Percentiles rank a stretch among this genome's conserved stretches.
Conservation (phyloP, 2,797 vertebrate species). For the Falco columbarius region DNA sequence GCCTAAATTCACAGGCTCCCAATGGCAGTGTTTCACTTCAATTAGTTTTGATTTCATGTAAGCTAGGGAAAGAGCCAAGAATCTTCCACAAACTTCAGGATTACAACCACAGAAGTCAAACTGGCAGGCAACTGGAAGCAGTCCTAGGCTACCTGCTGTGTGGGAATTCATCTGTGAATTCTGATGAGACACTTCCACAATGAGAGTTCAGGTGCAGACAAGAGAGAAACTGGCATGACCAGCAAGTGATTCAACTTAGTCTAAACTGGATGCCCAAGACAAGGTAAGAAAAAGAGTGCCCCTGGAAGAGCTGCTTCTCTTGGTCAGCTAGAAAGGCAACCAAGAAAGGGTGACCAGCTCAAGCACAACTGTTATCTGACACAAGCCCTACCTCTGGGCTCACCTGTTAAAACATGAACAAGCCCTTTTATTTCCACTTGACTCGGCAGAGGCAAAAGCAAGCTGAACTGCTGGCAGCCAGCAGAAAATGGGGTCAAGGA, state of each 20-base stretch:
- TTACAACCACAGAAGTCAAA: neutral
- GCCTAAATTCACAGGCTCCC: neutral
- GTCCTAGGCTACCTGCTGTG: rapidly evolving
- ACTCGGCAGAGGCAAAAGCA: neutral
- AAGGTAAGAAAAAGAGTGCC: neutral
- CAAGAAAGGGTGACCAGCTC: neutral
- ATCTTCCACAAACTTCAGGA: neutral
- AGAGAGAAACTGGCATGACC: neutral
- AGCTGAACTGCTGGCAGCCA: neutral
- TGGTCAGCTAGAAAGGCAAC: neutral
- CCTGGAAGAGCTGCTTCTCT: neutral
- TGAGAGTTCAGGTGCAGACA: neutral
- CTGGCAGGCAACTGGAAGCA: neutral
- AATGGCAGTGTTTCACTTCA: rapidly evolving
- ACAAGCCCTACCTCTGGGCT: neutral
- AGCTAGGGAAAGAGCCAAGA: neutral
- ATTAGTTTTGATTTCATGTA: neutral
- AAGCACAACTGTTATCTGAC: neutral
- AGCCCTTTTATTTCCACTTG: neutral
- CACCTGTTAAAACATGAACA: neutral
- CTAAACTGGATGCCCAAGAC: neutral
- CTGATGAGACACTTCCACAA: neutral
- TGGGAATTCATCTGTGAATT: neutral
- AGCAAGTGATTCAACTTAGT: neutral
- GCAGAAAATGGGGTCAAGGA: neutral